Base-by-base conservation (phyloP, 1,140 invertebrate species). In the Protaetia brevitarsis region DNA sequence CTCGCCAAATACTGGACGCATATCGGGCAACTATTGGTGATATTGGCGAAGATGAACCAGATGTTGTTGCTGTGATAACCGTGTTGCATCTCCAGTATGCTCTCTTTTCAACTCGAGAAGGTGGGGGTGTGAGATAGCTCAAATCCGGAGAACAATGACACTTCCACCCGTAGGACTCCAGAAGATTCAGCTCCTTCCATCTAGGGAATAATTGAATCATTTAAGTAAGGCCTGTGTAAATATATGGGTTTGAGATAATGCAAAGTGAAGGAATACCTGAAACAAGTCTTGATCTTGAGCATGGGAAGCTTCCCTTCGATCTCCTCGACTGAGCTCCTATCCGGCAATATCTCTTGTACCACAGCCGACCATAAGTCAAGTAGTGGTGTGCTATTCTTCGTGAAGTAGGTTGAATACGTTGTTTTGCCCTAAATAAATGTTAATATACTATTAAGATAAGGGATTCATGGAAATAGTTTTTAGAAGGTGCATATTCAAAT, bases 41-140 rank as follows among this genome's bases (percentile, higher is more conserved):
- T 83, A 74, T 87, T 87, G 13, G 82, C 80, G 71, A 87, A 83
- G n/a, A 84, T 81, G 70, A 87, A 86, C 86, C 86, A 87, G 2
- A 86, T 74, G 16, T 81, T 82, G 71, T 87, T 84, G 10, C 79
- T 82, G 65, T 82, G 76, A 16, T 81, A 83, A 3, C 83, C 84
- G 68, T 85, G 82, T 64, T 84, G 82, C 57, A 86, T 74, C 65
- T 85, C 82, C 11, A 81, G 80, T 66, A 82, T 82, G 7, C 79
- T 80, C 29, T 80, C 82, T 21, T 78, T 79, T 3, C 69, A 51
- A 2, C 82, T 64, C 3, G 84, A 78, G 0, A 83, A 11, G 82
- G 81, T 19, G 74, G 74, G 4, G 74, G 69, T 7, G 68, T 67
- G 3, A 65, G 79, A 81, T 11, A 86, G 69, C 70, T 85, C 82